phyloP scores from a whole-genome alignment of 2,113 vertebrate genomes.

The Nothobranchius kuhntae region DNA sequence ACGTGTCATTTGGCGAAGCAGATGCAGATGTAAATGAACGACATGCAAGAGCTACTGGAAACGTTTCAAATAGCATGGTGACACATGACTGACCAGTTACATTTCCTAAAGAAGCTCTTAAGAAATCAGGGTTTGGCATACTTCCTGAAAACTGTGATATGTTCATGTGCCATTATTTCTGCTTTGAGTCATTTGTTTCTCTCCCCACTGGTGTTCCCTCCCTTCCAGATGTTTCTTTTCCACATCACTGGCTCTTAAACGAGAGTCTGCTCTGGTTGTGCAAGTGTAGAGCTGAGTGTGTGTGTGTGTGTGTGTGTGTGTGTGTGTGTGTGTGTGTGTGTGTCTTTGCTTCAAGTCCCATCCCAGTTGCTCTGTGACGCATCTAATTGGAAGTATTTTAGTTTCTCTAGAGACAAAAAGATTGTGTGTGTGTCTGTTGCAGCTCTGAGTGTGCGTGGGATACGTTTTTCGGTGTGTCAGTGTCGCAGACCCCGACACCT shows the following conservation, averaged over 20 bases:
- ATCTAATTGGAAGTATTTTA: slow-evolving; percentile 73
- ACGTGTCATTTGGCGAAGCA: background rate
- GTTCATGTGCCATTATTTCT: slow-evolving; percentile 27
- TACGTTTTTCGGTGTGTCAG: background rate
- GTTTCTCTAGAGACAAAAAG: slow-evolving; percentile 41
- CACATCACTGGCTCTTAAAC: slow-evolving; percentile 66
- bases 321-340: background rate
- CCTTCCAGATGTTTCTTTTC: slow-evolving; percentile 73
- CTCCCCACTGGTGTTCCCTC: slow-evolving; percentile 46
- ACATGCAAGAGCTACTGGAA: background rate
- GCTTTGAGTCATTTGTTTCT: slow-evolving; percentile 50
- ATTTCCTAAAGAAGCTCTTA: slow-evolving; percentile 13
- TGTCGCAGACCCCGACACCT: slow-evolving; percentile 16
- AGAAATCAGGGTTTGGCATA: background rate
- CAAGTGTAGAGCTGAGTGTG: slow-evolving; percentile 5
- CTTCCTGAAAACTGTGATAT: slow-evolving; percentile 5
- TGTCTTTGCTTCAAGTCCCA: slow-evolving; percentile 58
- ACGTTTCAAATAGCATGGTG: slow-evolving; percentile 10
- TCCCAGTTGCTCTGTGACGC: slow-evolving; percentile 58
- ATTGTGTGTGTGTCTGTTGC: slow-evolving; percentile 19
- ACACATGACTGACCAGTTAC: slow-evolving; percentile 3
- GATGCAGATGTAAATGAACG: background rate
- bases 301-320: background rate
- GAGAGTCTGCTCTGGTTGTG: slow-evolving; percentile 49
- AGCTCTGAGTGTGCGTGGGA: slow-evolving; percentile 3